Percentiles rank a stretch among this genome's conserved stretches.
Conservation (phyloP, 2,797 vertebrate species). For the Sebastiscus tertius region DNA sequence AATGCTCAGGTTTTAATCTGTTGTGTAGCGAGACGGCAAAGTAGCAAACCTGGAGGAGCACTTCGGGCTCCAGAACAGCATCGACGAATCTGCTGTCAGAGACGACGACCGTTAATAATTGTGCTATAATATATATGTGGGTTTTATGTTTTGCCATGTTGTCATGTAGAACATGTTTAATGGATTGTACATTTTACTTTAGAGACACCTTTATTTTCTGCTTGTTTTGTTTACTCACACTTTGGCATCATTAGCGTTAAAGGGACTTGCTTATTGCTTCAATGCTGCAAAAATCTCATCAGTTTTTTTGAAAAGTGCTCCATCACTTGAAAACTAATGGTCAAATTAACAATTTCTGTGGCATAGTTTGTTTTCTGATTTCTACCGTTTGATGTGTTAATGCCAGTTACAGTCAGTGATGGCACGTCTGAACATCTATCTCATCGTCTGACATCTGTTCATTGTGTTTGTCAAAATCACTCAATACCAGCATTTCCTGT, state of each 20-base stretch:
- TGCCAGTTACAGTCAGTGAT: conserved; percentile 7
- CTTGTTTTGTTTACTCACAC: not conserved
- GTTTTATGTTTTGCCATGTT: conserved; percentile 26
- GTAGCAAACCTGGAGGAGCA: conserved; percentile 6
- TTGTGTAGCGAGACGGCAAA: conserved; percentile 7
- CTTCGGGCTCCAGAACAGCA: not conserved
- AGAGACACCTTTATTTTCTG: not conserved
- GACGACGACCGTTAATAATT: not conserved
- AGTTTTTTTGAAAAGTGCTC: not conserved
- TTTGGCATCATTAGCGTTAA: not conserved
- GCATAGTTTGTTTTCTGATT: conserved; percentile 3
- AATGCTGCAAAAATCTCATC: not conserved
- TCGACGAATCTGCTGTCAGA: not conserved
- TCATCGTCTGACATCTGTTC: not conserved
- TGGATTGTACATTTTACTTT: conserved; percentile 1
- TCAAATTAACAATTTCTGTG: conserved; percentile 4
- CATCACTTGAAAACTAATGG: not conserved
- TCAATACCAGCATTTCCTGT: conserved; percentile 51
- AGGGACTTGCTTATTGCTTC: conserved; percentile 13
- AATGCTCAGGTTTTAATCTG: conserved; percentile 8
- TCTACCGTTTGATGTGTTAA: not conserved
- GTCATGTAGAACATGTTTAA: conserved; percentile 19
- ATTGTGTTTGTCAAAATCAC: conserved; percentile 29
- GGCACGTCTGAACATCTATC: not conserved
- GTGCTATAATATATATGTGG: conserved; percentile 39